These are phyloP conservation scores for Ernsta delagoae DNA, from an alignment of 2,888 invertebrate species.

Conservation along the genomic window DNA sequence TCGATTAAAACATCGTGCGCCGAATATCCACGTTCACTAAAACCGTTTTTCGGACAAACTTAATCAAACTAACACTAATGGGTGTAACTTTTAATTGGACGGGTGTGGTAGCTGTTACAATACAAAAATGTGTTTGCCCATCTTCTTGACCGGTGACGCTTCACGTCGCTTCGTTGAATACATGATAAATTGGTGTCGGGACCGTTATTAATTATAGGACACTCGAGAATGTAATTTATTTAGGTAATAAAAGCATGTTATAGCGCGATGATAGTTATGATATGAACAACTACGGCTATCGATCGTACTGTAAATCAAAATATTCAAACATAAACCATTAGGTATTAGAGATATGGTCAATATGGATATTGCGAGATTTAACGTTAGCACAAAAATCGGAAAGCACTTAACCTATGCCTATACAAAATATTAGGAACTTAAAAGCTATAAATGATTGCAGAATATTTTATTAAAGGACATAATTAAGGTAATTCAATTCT, in stretches of 20 bases:
- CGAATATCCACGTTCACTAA: slow-evolving; percentile 13
- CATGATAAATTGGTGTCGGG: slow-evolving; percentile 23
- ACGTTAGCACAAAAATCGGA: too few relatives aligned
- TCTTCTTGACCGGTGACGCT: slow-evolving; percentile 11
- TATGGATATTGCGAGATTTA: too few relatives aligned
- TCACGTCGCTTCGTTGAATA: slow-evolving; percentile 20
- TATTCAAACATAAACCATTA: too few relatives aligned
- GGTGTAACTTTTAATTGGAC: slow-evolving; percentile 59
- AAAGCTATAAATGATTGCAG: too few relatives aligned
- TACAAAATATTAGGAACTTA: too few relatives aligned
- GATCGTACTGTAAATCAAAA: too few relatives aligned
- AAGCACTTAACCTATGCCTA: too few relatives aligned
- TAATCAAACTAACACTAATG: slow-evolving; percentile 50
- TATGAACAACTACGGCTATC: too few relatives aligned
- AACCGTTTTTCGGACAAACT: slow-evolving; percentile 35
- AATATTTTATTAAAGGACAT: too few relatives aligned
- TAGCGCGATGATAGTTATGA: background rate
- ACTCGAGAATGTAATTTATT: slow-evolving; percentile 12
- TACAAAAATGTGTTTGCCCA: slow-evolving; percentile 28
- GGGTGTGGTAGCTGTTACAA: slow-evolving; percentile 25
- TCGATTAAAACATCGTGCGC: slow-evolving; percentile 23
- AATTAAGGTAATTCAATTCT: too few relatives aligned
- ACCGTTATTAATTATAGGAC: slow-evolving; percentile 25
- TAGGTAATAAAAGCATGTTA: background rate
- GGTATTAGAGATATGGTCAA: too few relatives aligned